phyloP scores from a whole-genome alignment of 2,797 vertebrate species.

The Esox masquinongy region DNA sequence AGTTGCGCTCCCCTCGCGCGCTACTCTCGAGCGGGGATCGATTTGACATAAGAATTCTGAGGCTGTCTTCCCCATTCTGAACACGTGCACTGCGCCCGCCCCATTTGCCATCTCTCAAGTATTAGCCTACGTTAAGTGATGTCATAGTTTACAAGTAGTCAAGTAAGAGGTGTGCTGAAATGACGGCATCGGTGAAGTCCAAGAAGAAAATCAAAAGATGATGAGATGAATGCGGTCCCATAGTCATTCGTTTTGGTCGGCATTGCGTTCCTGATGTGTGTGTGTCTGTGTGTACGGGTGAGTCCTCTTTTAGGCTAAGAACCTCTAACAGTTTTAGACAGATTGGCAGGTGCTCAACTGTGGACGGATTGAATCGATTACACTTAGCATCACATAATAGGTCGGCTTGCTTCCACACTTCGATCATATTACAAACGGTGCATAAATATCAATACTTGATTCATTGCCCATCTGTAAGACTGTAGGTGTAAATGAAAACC shows the following conservation, averaged over 20 bases:
- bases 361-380: slow-evolving; percentile 34
- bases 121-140: slow-evolving; percentile 65
- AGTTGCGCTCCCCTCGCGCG: slow-evolving; percentile 61
- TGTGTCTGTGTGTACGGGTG: neutral
- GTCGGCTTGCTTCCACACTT: slow-evolving; percentile 40
- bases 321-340: slow-evolving; percentile 19
- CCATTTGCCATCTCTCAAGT: slow-evolving; percentile 65
- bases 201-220: slow-evolving; percentile 8
- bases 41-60: slow-evolving; percentile 78
- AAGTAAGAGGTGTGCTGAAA: slow-evolving; percentile 28
- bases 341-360: slow-evolving; percentile 41
- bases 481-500: slow-evolving; percentile 43
- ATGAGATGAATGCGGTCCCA: slow-evolving; percentile 6
- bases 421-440: slow-evolving; percentile 58
- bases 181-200: slow-evolving; percentile 21
- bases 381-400: slow-evolving; percentile 43
- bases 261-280: neutral
- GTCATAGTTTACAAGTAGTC: slow-evolving; percentile 73
- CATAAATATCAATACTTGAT: slow-evolving; percentile 56
- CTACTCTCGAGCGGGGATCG: slow-evolving; percentile 66
- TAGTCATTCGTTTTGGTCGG: slow-evolving; percentile 14
- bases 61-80: slow-evolving; percentile 75
- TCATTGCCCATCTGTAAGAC: slow-evolving; percentile 23
- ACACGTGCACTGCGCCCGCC: slow-evolving; percentile 77
- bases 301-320: neutral